phyloP scores from a whole-genome alignment of 1,140 invertebrate genomes.

The Zaprionus tsacasi region DNA sequence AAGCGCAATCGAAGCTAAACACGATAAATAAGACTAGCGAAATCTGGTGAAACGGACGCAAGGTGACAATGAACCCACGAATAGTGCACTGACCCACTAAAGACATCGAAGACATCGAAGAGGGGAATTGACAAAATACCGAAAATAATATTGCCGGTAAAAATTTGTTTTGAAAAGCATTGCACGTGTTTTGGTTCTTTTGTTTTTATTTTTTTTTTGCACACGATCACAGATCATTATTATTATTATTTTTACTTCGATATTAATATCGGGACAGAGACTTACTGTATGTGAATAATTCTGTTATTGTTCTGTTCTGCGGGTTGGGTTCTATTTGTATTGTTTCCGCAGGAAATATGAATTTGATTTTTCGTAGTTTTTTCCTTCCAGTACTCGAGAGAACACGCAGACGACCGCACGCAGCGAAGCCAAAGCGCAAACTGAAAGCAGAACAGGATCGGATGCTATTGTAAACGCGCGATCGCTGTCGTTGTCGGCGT shows the following conservation, averaged over 20 bases:
- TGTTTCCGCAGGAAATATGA: slow-evolving; percentile 14
- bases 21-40: slow-evolving; percentile 36
- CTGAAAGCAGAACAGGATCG: slow-evolving; percentile 69
- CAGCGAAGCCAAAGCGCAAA: slow-evolving; percentile 72
- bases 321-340: slow-evolving; percentile 1
- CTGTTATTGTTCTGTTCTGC: slow-evolving; percentile 3
- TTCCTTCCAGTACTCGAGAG: slow-evolving; percentile 35
- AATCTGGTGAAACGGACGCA: slow-evolving; percentile 34
- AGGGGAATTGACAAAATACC: slow-evolving; percentile 11
- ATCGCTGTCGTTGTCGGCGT: slow-evolving; percentile 18
- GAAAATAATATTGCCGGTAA: slow-evolving; percentile 31
- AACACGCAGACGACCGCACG: slow-evolving; percentile 64
- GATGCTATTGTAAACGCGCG: slow-evolving; percentile 63
- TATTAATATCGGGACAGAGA: slow-evolving; percentile 14
- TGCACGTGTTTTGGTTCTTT: slow-evolving; percentile 32
- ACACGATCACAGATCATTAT: slow-evolving; percentile 10
- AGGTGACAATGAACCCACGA: slow-evolving; percentile 69
- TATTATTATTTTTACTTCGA: background rate
- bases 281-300: slow-evolving; percentile 52
- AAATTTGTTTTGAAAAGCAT: slow-evolving; percentile 18
- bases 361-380: slow-evolving; percentile 15
- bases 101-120: slow-evolving; percentile 8
- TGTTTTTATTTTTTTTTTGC: background rate
- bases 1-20: slow-evolving; percentile 38
- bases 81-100: slow-evolving; percentile 75